These are phyloP conservation scores for Philantomba maxwellii DNA, from an alignment of 2,113 vertebrate genomes.

Conservation along the genomic window DNA sequence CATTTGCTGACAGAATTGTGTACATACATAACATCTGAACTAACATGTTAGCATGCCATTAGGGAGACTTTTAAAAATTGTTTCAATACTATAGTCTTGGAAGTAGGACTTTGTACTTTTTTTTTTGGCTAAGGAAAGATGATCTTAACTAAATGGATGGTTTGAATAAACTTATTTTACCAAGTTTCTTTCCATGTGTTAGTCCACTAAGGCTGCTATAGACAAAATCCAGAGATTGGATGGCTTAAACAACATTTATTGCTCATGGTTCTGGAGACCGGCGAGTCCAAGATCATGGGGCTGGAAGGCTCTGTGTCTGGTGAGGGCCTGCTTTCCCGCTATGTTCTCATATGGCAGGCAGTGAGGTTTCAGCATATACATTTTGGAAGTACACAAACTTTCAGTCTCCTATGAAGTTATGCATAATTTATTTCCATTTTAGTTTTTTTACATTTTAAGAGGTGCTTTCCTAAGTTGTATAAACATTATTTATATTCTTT, in stretches of 20 bases:
- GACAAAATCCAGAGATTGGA: not conserved
- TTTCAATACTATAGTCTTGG: not conserved
- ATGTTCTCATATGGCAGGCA: not conserved
- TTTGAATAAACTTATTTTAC: not conserved
- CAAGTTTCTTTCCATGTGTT: not conserved
- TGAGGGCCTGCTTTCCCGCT: not conserved
- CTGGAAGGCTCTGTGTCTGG: not conserved
- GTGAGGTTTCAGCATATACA: not conserved
- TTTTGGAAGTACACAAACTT: not conserved
- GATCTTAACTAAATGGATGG: not conserved
- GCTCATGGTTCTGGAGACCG: not conserved
- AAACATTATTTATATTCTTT: not conserved
- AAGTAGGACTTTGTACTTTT: not conserved
- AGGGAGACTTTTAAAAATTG: not conserved
- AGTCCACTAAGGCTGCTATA: not conserved
- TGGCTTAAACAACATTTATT: not conserved
- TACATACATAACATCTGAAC: not conserved
- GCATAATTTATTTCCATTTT: constrained; percentile 8
- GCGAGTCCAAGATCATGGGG: not conserved
- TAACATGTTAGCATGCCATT: not conserved
- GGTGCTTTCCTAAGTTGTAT: not conserved
- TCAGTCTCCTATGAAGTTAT: not conserved
- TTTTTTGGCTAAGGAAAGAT: constrained; percentile 4
- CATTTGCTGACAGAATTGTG: not conserved
- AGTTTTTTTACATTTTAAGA: constrained; percentile 7